Conservation (phyloP, 2,113 vertebrate species). For the Cyrtonyx montezumae region DNA sequence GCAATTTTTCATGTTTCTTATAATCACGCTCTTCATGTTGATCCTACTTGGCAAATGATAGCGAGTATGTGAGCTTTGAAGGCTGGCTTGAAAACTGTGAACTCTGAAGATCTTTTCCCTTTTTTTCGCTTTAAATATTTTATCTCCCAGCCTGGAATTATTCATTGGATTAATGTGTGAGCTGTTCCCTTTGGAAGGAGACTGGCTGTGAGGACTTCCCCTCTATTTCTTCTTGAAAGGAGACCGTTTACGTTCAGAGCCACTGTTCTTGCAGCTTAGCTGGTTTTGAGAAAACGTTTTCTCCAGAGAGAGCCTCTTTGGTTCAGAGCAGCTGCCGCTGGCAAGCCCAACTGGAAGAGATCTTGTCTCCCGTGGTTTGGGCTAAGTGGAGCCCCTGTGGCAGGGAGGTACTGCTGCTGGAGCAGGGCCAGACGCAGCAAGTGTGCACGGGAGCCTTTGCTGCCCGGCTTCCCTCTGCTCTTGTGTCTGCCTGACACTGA, state of each 20-base stretch:
- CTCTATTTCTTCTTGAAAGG: conserved; percentile 24
- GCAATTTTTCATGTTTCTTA: conserved; percentile 47
- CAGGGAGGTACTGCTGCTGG: conserved; percentile 64
- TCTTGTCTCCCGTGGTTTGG: conserved; percentile 18
- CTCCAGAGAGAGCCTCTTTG: conserved; percentile 33
- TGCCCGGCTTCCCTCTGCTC: conserved; percentile 10
- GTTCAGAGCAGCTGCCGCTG: conserved; percentile 52
- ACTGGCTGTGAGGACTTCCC: conserved; percentile 35
- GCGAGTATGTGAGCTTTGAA: conserved; percentile 31
- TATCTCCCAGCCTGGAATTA: conserved; percentile 68
- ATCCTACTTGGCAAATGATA: conserved; percentile 59
- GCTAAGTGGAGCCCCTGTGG: conserved; percentile 62
- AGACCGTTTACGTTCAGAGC: not conserved
- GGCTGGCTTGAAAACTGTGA: conserved; percentile 46
- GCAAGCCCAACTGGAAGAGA: conserved; percentile 42
- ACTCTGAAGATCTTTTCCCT: conserved; percentile 28
- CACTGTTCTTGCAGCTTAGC: not conserved
- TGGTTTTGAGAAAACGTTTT: not conserved
- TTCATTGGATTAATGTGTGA: conserved; percentile 64
- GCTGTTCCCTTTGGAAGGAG: conserved; percentile 58
- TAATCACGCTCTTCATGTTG: not conserved
- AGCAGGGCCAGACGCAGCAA: conserved; percentile 45
- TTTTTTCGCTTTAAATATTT: conserved; percentile 66
- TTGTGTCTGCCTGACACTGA: not conserved
- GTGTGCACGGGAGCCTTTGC: not conserved